These are phyloP conservation scores for Luidia sarsii DNA, from an alignment of 53 echinoderm and acorn worm genomes.

Conservation along the genomic window DNA sequence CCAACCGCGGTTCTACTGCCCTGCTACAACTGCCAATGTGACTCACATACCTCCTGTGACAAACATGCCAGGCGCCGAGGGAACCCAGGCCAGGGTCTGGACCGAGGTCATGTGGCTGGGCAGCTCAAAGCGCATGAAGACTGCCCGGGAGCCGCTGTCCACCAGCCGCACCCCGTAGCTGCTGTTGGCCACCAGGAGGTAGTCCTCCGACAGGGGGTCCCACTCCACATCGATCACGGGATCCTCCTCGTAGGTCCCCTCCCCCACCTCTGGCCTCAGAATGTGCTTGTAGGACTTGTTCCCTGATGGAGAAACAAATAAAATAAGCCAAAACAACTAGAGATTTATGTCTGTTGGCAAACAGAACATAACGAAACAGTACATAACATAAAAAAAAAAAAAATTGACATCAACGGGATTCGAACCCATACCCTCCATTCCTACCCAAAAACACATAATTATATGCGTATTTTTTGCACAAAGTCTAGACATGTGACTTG, in stretches of 20 bases:
- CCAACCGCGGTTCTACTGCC: too few species aligned
- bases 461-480: too few species aligned
- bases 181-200: slow-evolving; percentile 77
- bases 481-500: too few species aligned
- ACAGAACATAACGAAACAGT: too few species aligned
- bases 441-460: too few species aligned
- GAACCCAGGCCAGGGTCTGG: slow-evolving; percentile 92
- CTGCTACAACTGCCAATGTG: too few species aligned
- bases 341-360: too few species aligned
- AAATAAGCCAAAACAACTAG: too few species aligned
- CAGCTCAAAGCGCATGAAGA: slow-evolving; percentile 80
- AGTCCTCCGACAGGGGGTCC: slow-evolving; percentile 92
- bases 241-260: slow-evolving; percentile 84
- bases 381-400: too few species aligned
- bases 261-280: slow-evolving; percentile 60
- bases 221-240: slow-evolving; percentile 93
- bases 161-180: slow-evolving; percentile 78
- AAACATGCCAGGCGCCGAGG: slow-evolving; percentile 99
- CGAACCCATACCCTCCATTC: too few species aligned
- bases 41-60: slow-evolving; percentile 83
- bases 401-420: too few species aligned
- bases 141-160: slow-evolving; percentile 73
- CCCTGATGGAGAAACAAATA: slow-evolving; percentile 56
- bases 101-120: slow-evolving; percentile 78
- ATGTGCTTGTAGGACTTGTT: slow-evolving; percentile 75